Evolutionary conservation across 1,140 invertebrate genomes (phyloP).

Genomic region (Brachystomella parvula): DNA sequence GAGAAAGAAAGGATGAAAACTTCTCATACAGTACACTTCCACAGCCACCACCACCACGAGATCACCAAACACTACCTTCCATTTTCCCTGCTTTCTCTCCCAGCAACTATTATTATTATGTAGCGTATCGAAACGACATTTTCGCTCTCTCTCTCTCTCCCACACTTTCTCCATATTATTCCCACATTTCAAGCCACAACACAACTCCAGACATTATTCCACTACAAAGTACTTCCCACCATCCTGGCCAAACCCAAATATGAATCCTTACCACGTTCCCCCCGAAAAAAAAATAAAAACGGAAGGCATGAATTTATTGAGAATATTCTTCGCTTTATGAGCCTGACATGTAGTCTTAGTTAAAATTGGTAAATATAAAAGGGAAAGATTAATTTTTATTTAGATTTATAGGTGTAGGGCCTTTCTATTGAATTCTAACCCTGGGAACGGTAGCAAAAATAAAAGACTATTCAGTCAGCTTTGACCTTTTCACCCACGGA

Average conservation of each 20-base stretch:
- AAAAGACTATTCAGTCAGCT: too few relatives aligned
- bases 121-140: constrained; percentile 10
- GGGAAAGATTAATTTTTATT: too few relatives aligned
- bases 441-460: too few relatives aligned
- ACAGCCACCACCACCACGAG: not conserved
- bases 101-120: constrained; percentile 9
- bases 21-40: not conserved
- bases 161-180: constrained; percentile 7
- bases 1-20: not conserved
- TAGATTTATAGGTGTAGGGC: too few relatives aligned
- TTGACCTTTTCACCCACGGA: too few relatives aligned
- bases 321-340: too few relatives aligned
- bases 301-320: not conserved
- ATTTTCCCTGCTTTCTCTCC: not conserved
- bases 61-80: not conserved
- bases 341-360: too few relatives aligned
- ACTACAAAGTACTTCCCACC: not conserved
- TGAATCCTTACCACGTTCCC: not conserved
- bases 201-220: not conserved
- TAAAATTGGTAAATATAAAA: too few relatives aligned
- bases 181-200: not conserved
- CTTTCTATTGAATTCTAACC: too few relatives aligned
- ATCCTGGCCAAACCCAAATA: not conserved
- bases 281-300: not conserved
- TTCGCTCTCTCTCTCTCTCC: not conserved